These are phyloP conservation scores for Rhodinocichla rosea DNA, from an alignment of 2,113 vertebrate species.

Conservation along the genomic window DNA sequence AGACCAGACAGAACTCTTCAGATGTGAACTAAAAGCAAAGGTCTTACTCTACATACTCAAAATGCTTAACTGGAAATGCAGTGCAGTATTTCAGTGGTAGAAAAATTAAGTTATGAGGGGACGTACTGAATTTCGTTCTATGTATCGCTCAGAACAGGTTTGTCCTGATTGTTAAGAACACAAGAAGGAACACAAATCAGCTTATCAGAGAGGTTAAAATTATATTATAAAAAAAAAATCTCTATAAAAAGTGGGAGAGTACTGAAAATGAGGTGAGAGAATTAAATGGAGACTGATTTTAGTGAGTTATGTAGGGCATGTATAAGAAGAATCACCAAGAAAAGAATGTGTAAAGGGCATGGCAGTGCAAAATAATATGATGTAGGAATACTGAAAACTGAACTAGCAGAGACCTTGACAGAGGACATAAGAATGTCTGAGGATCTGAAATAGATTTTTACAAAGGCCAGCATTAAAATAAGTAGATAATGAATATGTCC, in stretches of 20 bases:
- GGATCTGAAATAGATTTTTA: not conserved
- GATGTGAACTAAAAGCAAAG: not conserved
- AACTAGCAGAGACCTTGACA: constrained; percentile 9
- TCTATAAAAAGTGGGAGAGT: not conserved
- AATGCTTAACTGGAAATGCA: not conserved
- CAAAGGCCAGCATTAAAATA: not conserved
- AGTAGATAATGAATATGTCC: not conserved
- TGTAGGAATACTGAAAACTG: not conserved
- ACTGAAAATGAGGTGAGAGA: not conserved
- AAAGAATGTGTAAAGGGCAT: constrained; percentile 3
- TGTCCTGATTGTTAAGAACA: not conserved
- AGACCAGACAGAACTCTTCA: not conserved
- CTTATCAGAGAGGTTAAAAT: not conserved
- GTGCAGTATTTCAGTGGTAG: not conserved
- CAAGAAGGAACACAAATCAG: not conserved
- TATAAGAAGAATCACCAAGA: not conserved
- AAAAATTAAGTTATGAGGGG: not conserved
- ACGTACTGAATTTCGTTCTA: not conserved
- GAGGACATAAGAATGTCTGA: not conserved
- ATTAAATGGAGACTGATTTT: not conserved
- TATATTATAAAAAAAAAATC: not conserved
- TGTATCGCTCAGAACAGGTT: not conserved
- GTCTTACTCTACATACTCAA: not conserved
- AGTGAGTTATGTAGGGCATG: not conserved
- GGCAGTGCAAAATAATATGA: not conserved